A percentile compares a stretch with the other conserved stretches of the same genome.
These are phyloP conservation scores for Andrena fulva DNA, from an alignment of 2,888 invertebrate species.

Conservation along the genomic window DNA sequence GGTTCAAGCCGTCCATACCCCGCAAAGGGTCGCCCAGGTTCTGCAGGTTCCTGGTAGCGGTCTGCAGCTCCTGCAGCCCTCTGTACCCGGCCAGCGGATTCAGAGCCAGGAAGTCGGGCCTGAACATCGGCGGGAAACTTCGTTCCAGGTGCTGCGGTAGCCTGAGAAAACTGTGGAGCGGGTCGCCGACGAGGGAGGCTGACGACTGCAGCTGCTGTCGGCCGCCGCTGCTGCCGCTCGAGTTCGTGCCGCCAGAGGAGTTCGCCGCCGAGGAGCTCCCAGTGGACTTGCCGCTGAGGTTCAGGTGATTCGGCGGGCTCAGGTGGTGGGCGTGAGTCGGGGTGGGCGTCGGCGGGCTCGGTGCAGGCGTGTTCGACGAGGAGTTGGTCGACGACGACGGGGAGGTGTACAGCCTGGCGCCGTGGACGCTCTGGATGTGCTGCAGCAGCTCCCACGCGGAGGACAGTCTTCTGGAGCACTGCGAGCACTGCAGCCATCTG, in stretches of 20 bases:
- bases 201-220: conserved; percentile 81
- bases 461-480: conserved; percentile 95
- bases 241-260: conserved; percentile 83
- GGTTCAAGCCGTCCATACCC: conserved; percentile 82
- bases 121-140: conserved; percentile 83
- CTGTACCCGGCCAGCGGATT: conserved; percentile 82
- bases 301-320: conserved; percentile 83
- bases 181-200: conserved; percentile 83
- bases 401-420: conserved; percentile 95
- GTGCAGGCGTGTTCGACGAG: conserved; percentile 84
- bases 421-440: conserved; percentile 97
- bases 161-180: conserved; percentile 82
- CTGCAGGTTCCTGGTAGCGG: conserved; percentile 82
- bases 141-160: conserved; percentile 82
- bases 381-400: conserved; percentile 82
- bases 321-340: conserved; percentile 83
- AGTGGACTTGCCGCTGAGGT: conserved; percentile 83
- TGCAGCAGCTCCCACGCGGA: conserved; percentile 98
- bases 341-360: conserved; percentile 84
- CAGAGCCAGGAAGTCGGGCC: conserved; percentile 82
- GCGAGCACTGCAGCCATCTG: conserved; percentile 96
- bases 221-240: conserved; percentile 78
- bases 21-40: conserved; percentile 83
- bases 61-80: conserved; percentile 82
- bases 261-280: conserved; percentile 84